Base-by-base conservation (phyloP, 2,113 vertebrate species). In the Maccullochella peelii region DNA sequence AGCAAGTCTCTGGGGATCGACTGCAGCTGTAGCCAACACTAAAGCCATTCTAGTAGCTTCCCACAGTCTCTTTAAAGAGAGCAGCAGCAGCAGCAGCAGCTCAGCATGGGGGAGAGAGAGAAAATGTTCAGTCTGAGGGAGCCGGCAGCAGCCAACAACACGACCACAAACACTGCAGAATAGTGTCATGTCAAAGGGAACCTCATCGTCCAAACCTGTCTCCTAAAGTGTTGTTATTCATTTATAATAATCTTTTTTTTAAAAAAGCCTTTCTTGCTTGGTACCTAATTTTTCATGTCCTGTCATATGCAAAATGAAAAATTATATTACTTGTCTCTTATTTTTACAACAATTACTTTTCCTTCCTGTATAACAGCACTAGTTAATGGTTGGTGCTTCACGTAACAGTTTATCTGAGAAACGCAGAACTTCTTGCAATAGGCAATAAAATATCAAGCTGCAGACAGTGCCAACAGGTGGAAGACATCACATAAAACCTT, bases 1-100 rank as follows among this genome's bases (percentile, higher is more conserved):
- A 80, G 42, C 0, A 12, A 20, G 25, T 68, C 68, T 71, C 9
- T 18, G 44, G 33, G 83, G 63, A 23, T 50, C 0, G 14, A 80
- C 44, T 81, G 86, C 83, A 77, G 80, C 83, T 81, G 80, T 2
- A 79, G 71, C 79, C 47, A 57, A 65, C 55, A 54, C 81, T 76
- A 25, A 52, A 82, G 79, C 63, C 52, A 50, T 83, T 83, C 71
- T 66, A 5, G 55, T 42, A 73, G 70, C 47, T 66, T 84, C 47
- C 59, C 49, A 27, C 70, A 68, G 33, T 71, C 33, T 73, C 66
- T 82, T 49, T 52, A 71, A 69, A 86, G 55, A 72, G 70, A 74
- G 5, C 83, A 65, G 49, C 55, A 72, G 59, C 52, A 78, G 59
- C 52, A 78, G 73, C 55, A 75, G 73, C 55, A 75, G 79, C 77